phyloP scores from a whole-genome alignment of 2,113 vertebrate genomes.

The Anguilla rostrata region DNA sequence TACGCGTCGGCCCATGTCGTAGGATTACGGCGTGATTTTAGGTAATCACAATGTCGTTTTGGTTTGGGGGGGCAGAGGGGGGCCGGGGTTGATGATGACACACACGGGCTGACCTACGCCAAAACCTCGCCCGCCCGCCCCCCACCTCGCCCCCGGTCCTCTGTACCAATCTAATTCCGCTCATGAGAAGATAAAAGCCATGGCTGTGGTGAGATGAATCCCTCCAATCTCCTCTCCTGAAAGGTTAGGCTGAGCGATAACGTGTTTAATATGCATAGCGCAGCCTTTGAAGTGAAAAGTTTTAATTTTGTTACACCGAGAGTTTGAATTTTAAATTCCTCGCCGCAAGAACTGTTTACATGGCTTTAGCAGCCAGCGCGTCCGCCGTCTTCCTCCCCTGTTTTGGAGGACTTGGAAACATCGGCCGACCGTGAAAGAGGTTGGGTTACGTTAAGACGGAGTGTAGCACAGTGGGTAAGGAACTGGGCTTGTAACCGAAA shows the following conservation, averaged over 20 bases:
- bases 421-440: neutral
- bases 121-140: too few species aligned
- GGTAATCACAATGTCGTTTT: constrained; percentile 23
- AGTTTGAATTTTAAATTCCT: neutral
- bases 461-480: neutral
- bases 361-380: neutral
- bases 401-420: neutral
- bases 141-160: neutral
- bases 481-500: too few species aligned
- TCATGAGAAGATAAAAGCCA: constrained; percentile 21
- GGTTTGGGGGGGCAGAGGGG: too few species aligned
- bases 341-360: neutral
- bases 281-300: neutral
- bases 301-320: neutral
- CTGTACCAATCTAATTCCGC: constrained; percentile 11
- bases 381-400: neutral
- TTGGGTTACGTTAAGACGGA: neutral
- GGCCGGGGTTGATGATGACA: neutral
- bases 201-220: too few species aligned
- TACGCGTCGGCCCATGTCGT: constrained; percentile 30
- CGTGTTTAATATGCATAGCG: neutral
- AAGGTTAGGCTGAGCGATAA: neutral
- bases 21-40: constrained; percentile 32
- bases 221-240: neutral
- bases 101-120: neutral